Evolutionary conservation across 2,797 vertebrate species (phyloP).

Genomic region (Enteromius radiatus): DNA sequence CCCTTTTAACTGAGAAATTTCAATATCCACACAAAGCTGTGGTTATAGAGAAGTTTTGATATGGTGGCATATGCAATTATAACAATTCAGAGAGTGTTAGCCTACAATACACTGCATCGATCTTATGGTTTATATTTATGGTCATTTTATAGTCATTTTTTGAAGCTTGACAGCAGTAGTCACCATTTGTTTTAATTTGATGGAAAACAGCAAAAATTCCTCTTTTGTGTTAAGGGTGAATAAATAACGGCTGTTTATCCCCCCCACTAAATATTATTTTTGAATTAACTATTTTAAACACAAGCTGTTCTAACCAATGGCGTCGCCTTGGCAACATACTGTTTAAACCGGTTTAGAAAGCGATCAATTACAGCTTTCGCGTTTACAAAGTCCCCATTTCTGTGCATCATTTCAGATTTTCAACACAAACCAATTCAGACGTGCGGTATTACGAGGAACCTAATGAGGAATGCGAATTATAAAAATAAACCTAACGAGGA

Average conservation of each 20-base stretch:
- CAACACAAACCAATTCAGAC: constrained; percentile 12
- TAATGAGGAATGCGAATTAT: neutral
- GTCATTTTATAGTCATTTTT: neutral
- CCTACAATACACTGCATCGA: neutral
- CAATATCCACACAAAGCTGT: neutral
- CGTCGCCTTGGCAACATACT: constrained; percentile 45
- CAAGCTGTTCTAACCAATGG: constrained; percentile 12
- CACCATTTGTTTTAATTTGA: neutral
- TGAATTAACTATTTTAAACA: neutral
- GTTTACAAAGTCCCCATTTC: neutral
- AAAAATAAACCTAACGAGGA: neutral
- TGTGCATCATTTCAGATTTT: neutral
- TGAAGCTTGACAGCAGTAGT: neutral
- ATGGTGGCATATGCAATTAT: neutral
- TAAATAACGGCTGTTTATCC: neutral
- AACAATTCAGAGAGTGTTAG: no score
- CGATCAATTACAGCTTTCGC: neutral
- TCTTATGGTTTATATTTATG: neutral
- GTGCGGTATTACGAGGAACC: neutral
- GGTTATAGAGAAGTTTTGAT: neutral
- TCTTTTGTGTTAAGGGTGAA: neutral
- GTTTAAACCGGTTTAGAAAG: neutral
- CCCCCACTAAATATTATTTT: neutral
- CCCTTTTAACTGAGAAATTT: neutral
- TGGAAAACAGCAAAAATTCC: neutral